Conservation (phyloP, 2,888 invertebrate genomes). For the Flabesymbios commensalis region DNA sequence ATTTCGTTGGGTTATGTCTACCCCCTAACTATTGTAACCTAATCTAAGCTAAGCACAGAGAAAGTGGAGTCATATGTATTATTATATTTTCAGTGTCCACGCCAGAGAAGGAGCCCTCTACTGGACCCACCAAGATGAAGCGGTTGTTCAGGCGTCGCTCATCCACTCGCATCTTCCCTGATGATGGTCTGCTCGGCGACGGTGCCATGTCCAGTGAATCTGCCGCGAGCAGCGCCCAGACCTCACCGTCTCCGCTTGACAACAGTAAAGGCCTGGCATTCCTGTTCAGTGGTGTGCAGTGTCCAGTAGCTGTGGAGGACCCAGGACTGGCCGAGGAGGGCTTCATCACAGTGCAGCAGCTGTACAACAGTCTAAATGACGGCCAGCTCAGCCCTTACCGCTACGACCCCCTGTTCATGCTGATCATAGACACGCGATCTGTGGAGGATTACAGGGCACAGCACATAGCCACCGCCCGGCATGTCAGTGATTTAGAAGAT, state of each 20-base stretch:
- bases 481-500: conserved; percentile 31
- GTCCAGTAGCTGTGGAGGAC: conserved; percentile 4
- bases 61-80: too few relatives aligned
- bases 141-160: too few relatives aligned
- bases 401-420: conserved; percentile 48
- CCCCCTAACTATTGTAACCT: too few relatives aligned
- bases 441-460: conserved; percentile 33
- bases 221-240: background rate
- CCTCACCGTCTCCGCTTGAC: background rate
- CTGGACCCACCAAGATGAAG: too few relatives aligned
- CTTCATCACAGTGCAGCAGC: conserved; percentile 40
- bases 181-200: too few relatives aligned
- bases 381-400: conserved; percentile 52
- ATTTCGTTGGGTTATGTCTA: too few relatives aligned
- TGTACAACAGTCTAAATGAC: conserved; percentile 54
- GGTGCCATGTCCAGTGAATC: too few relatives aligned
- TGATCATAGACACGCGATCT: conserved; percentile 46
- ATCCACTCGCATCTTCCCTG: too few relatives aligned
- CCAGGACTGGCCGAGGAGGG: conserved; percentile 26
- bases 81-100: too few relatives aligned
- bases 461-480: conserved; percentile 39
- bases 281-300: conserved; percentile 2
- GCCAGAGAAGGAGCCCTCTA: too few relatives aligned
- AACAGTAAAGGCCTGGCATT: background rate
- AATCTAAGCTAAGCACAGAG: too few relatives aligned